Evolutionary conservation across 2,797 vertebrate species (phyloP), one percentile per base, ranked within the genome.

Genomic region (Oryzias sinensis): DNA sequence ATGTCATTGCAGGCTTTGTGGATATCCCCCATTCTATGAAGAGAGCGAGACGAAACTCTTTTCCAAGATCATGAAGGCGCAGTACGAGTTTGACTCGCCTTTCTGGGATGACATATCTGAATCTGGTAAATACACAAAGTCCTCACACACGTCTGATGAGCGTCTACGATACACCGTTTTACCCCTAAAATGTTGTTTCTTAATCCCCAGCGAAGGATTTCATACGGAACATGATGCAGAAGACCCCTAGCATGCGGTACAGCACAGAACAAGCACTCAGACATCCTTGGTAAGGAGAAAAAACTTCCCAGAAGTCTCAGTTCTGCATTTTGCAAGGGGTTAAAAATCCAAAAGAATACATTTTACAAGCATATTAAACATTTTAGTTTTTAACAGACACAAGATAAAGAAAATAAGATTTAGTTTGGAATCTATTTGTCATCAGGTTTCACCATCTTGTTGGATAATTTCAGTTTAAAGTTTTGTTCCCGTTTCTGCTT

Each of bases 21-120:
- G 97, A 43, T 99, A 99, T 11, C 97, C 97, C 0, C 97, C 97
- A 3, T 99, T 99, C 83, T 99, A 98, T 0, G 97, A 99, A 72
- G 97, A 99, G 68, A 95, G 92, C 0, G 97, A 99, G 79, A 92
- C 95, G 0, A 94, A 93, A 18, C 93, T 99, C 16, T 99, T 99
- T 74, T 95, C 95, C 41, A 98, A 97, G 84, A 99, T 99, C 77
- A 97, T 95, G 84, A 96, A 97, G 81, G 97, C 94, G 0, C 93
- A 95, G 85, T 99, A 94, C 0, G 97, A 99, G 90, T 99, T 99
- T 11, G 97, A 99, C 76, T 95, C 97, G 15, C 97, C 97, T 0
- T 99, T 98, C 87, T 99, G 97, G 97, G 97, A 99, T 0, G 93
- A 97, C 56, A 99, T 99, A 69, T 99, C 97, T 0, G 96, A 95